Evolutionary conservation across 2,888 invertebrate species (phyloP).

Genomic region (Mantis religiosa): DNA sequence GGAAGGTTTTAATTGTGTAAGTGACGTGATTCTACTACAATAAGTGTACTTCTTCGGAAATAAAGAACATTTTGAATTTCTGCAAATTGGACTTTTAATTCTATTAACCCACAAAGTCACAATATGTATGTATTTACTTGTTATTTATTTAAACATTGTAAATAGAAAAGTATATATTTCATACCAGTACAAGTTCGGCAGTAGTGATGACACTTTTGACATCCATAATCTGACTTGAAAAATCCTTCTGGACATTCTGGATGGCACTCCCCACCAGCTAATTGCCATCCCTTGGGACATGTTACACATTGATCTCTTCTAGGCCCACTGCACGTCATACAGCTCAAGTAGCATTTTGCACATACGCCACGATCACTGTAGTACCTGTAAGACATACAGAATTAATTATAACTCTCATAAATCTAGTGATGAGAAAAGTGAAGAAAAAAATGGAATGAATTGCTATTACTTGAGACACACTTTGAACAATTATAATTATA

Average conservation of each 20-base stretch:
- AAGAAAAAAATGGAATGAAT: background rate
- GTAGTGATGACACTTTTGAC: constrained; percentile 84
- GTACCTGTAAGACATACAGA: constrained; percentile 53
- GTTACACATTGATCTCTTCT: constrained; percentile 79
- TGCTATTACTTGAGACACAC: background rate
- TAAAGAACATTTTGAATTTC: no score
- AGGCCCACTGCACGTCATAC: constrained; percentile 81
- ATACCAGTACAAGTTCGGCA: constrained; percentile 82
- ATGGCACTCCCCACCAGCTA: constrained; percentile 79
- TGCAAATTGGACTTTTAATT: no score
- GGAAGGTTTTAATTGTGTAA: no score
- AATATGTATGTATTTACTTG: no score
- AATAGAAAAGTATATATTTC: constrained; percentile 26
- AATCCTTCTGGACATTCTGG: constrained; percentile 84
- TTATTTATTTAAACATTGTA: background rate
- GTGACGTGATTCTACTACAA: no score
- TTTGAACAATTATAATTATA: background rate
- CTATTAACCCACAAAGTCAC: no score
- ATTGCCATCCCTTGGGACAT: constrained; percentile 74
- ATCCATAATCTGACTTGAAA: constrained; percentile 76
- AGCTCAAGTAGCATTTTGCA: constrained; percentile 77
- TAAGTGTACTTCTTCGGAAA: no score
- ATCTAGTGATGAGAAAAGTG: background rate
- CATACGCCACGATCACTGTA: constrained; percentile 82
- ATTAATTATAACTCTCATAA: background rate